phyloP scores from a whole-genome alignment of 2,888 invertebrate genomes.

The Cylloceria caligata region DNA sequence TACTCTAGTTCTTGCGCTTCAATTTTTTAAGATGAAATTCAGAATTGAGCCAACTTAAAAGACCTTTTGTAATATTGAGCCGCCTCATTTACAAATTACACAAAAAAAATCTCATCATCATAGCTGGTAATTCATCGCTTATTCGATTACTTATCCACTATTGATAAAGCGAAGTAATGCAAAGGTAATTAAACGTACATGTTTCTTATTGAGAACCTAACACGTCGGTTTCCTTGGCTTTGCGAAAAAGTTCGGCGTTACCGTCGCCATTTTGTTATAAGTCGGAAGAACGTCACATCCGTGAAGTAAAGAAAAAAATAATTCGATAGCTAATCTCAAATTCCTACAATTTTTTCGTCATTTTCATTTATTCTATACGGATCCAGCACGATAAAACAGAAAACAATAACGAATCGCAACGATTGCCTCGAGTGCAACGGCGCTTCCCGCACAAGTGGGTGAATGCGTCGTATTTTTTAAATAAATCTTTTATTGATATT shows the following conservation, averaged over 20 bases:
- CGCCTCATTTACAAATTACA: not conserved
- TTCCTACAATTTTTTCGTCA: not conserved
- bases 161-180: not conserved
- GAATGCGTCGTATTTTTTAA: not conserved
- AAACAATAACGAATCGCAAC: not conserved
- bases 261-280: slow-evolving; percentile 50
- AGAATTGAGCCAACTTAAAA: too few species aligned
- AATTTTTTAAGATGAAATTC: too few species aligned
- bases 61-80: not conserved
- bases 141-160: not conserved
- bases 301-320: not conserved
- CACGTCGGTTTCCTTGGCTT: not conserved
- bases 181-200: not conserved
- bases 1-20: not conserved
- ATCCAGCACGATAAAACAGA: not conserved
- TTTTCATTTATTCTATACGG: not conserved
- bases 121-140: not conserved
- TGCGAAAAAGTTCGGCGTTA: not conserved
- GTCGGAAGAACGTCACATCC: slow-evolving; percentile 25
- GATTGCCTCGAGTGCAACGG: too few species aligned
- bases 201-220: not conserved
- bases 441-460: too few species aligned
- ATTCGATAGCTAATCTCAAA: not conserved
- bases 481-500: not conserved
- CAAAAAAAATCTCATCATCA: not conserved